These are phyloP conservation scores for Gadopsis marmoratus DNA, from an alignment of 2,797 vertebrate species.

Conservation along the genomic window DNA sequence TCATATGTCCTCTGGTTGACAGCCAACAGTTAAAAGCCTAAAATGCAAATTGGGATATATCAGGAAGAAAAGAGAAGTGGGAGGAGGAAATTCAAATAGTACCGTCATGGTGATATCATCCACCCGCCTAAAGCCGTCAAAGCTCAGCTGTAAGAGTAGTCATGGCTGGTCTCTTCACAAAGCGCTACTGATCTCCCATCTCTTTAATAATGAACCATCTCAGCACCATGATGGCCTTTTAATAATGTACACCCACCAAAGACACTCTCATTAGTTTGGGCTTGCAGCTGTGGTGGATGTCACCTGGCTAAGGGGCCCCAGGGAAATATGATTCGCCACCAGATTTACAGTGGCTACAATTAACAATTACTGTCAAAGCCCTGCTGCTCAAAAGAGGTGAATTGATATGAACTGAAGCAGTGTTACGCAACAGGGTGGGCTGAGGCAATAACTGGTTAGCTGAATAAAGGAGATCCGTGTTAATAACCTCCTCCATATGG, in stretches of 20 bases:
- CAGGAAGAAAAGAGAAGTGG: conserved; percentile 55
- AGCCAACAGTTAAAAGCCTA: conserved; percentile 74
- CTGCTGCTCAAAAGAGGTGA: conserved; percentile 62
- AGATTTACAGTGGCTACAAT: conserved; percentile 73
- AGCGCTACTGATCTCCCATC: conserved; percentile 46
- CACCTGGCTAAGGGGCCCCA: conserved; percentile 58
- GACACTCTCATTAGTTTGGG: conserved; percentile 73
- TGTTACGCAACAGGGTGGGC: conserved; percentile 45
- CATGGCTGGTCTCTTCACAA: conserved; percentile 62
- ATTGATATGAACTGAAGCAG: conserved; percentile 57
- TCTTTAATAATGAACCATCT: conserved; percentile 72
- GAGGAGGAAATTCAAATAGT: conserved; percentile 58
- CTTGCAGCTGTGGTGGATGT: conserved; percentile 65
- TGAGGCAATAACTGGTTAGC: conserved; percentile 53
- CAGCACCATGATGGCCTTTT: conserved; percentile 68
- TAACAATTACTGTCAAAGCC: conserved; percentile 76
- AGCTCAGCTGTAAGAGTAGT: conserved; percentile 59
- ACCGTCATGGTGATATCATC: conserved; percentile 57
- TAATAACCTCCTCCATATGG: conserved; percentile 53
- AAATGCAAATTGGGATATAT: conserved; percentile 63
- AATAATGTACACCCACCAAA: conserved; percentile 72
- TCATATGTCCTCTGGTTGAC: conserved; percentile 67
- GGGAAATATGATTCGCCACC: conserved; percentile 66
- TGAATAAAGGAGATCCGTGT: conserved; percentile 49
- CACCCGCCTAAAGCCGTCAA: conserved; percentile 54